Evolutionary conservation across 2,113 vertebrate genomes (phyloP).

Genomic region (Emydura subglobosa): DNA sequence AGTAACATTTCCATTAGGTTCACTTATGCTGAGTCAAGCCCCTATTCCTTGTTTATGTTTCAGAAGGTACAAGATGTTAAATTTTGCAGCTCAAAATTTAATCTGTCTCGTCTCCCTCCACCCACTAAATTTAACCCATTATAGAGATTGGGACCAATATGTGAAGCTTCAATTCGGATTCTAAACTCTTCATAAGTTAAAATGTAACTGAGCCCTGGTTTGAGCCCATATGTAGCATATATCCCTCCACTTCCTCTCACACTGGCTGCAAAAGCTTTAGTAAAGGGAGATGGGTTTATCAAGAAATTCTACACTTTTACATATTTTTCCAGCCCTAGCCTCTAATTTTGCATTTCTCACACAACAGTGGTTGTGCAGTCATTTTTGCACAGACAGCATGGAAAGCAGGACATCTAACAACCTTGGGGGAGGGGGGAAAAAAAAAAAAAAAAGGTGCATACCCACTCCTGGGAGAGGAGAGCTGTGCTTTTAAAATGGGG

Average conservation of each 20-base stretch:
- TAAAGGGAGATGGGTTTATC: neutral
- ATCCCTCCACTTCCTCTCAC: fast-evolving
- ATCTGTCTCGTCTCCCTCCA: neutral
- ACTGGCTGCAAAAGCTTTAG: neutral
- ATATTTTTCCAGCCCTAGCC: neutral
- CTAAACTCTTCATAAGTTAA: neutral
- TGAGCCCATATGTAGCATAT: neutral
- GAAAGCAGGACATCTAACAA: neutral
- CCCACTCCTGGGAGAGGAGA: neutral
- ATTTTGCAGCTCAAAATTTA: neutral
- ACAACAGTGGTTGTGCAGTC: neutral
- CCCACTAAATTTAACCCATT: neutral
- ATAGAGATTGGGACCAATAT: neutral
- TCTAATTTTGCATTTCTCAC: neutral
- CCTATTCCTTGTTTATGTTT: neutral
- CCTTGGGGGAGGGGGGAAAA: neutral
- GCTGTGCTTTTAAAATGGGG: neutral
- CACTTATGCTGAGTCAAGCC: neutral
- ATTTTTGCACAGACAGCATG: neutral
- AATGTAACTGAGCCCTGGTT: neutral
- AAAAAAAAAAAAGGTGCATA: neutral
- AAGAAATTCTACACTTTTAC: neutral
- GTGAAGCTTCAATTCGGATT: neutral
- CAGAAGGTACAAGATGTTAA: neutral
- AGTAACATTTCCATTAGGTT: neutral